Conservation (phyloP, 2,888 invertebrate genomes). For the Parelbella ahira region DNA sequence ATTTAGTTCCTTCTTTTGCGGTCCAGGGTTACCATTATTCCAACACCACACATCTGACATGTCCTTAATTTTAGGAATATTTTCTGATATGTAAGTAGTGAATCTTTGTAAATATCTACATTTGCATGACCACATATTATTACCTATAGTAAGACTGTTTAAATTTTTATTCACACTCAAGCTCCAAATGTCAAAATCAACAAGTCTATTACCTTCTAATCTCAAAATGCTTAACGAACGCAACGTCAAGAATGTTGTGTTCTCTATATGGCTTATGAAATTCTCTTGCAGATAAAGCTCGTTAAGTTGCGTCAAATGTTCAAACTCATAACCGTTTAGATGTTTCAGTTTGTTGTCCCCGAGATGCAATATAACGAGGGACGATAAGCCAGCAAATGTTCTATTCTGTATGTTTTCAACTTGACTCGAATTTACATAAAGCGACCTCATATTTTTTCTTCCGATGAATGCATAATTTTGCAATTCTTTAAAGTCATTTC, state of each 20-base stretch:
- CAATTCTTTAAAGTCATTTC: slow-evolving; percentile 91
- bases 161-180: slow-evolving; percentile 83
- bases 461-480: slow-evolving; percentile 95
- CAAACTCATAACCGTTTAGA: slow-evolving; percentile 91
- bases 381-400: slow-evolving; percentile 91
- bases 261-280: slow-evolving; percentile 87
- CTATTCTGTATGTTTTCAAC: slow-evolving; percentile 92
- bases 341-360: slow-evolving; percentile 91
- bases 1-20: slow-evolving; percentile 88
- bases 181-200: slow-evolving; percentile 89
- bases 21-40: slow-evolving; percentile 84
- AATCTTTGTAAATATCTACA: slow-evolving; percentile 93
- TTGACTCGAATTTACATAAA: slow-evolving; percentile 92
- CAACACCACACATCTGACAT: slow-evolving; percentile 88
- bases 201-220: slow-evolving; percentile 90
- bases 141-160: slow-evolving; percentile 87
- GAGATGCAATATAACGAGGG: slow-evolving; percentile 89
- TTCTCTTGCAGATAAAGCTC: slow-evolving; percentile 94
- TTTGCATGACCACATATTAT: slow-evolving; percentile 94
- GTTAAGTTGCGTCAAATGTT: slow-evolving; percentile 87
- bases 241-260: slow-evolving; percentile 88
- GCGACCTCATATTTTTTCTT: slow-evolving; percentile 91
- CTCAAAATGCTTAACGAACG: slow-evolving; percentile 88
- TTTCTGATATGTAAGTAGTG: slow-evolving; percentile 89
- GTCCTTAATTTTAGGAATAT: slow-evolving; percentile 87